Conservation (phyloP, 2,888 invertebrate genomes). For the Eledone cirrhosa region DNA sequence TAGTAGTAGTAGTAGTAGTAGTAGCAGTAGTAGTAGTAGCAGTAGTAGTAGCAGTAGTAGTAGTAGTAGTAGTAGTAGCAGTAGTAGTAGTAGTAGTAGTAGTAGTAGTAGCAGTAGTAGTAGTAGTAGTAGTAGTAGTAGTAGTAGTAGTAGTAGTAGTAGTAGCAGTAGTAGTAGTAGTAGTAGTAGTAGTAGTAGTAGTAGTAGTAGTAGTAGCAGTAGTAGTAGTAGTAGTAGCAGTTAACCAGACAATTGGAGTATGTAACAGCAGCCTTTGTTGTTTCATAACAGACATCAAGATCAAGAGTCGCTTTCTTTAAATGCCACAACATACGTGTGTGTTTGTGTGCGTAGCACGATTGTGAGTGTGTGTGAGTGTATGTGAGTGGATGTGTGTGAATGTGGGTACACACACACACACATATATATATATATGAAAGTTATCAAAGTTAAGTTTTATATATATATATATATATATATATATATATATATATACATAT, state of each 20-base stretch:
- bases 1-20: neutral
- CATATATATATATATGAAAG: neutral
- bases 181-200: no score
- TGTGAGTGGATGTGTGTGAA: neutral
- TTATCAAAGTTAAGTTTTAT: no score
- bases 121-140: slow-evolving; percentile 31
- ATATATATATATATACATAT: neutral
- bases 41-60: slow-evolving; percentile 17
- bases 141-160: slow-evolving; percentile 28
- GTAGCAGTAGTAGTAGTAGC: neutral
- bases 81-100: slow-evolving; percentile 27
- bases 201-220: no score
- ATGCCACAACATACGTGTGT: no score
- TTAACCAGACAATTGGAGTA: no score
- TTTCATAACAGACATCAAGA: no score
- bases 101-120: slow-evolving; percentile 29
- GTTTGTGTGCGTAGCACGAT: neutral
- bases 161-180: no score
- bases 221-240: no score
- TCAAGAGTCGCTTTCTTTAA: no score
- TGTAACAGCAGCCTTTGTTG: no score
- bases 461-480: neutral
- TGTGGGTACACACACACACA: no score
- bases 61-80: slow-evolving; percentile 27
- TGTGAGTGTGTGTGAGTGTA: neutral